Conservation (phyloP, 2,113 vertebrate species). For the Caloenas nicobarica region DNA sequence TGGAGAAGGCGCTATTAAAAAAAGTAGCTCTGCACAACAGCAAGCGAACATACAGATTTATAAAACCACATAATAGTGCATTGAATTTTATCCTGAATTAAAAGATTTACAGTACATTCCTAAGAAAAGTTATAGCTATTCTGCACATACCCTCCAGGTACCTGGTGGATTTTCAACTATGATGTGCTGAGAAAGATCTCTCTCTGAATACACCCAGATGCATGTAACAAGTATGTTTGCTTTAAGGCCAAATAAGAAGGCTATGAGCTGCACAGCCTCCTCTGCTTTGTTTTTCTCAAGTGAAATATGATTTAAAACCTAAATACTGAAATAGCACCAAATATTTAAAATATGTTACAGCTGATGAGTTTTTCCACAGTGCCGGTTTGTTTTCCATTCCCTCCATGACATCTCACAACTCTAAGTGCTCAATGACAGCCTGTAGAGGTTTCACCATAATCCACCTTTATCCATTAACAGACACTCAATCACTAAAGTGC, state of each 20-base stretch:
- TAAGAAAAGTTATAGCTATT: neutral
- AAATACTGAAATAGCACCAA: slow-evolving; percentile 40
- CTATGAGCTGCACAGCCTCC: neutral
- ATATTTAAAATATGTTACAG: slow-evolving; percentile 63
- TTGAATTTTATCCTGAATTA: neutral
- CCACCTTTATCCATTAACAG: slow-evolving; percentile 88
- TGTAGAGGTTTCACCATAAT: slow-evolving; percentile 82
- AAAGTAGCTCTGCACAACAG: neutral
- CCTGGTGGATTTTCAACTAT: neutral
- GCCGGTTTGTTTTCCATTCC: slow-evolving; percentile 68
- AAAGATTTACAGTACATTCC: neutral
- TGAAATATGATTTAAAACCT: slow-evolving; percentile 57
- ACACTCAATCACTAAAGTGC: slow-evolving; percentile 87
- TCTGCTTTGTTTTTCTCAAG: slow-evolving; percentile 3
- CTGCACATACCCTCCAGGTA: neutral
- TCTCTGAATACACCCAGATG: neutral
- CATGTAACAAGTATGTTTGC: neutral
- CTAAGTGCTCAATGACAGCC: slow-evolving; percentile 84
- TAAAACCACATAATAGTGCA: neutral
- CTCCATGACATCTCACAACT: slow-evolving; percentile 70
- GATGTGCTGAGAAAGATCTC: neutral
- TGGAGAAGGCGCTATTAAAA: neutral
- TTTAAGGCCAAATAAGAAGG: neutral
- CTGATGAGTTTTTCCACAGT: slow-evolving; percentile 47
- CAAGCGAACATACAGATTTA: neutral